These are phyloP conservation scores for Labeo rohita DNA, from an alignment of 2,113 vertebrate species.

Conservation along the genomic window DNA sequence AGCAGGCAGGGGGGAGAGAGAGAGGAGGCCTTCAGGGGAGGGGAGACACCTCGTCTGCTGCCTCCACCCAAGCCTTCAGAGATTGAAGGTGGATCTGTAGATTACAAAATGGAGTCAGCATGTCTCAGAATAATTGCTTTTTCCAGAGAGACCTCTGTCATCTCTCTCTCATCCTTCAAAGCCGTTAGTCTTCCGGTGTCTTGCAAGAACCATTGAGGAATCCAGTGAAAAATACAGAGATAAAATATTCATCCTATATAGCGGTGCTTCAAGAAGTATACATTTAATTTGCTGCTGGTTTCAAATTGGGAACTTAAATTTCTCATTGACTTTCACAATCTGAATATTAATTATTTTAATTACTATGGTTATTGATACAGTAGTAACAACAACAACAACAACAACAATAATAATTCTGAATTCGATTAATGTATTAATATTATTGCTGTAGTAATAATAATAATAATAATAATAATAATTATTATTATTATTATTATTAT, in stretches of 20 bases:
- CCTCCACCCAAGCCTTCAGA: slow-evolving; percentile 50
- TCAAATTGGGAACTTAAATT: not conserved
- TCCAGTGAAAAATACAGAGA: not conserved
- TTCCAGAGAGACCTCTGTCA: slow-evolving; percentile 40
- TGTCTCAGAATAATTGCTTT: slow-evolving; percentile 66
- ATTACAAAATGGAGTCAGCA: slow-evolving; percentile 63
- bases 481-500: not conserved
- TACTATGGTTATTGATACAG: no score
- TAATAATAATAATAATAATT: no score
- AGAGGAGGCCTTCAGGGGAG: slow-evolving; percentile 38
- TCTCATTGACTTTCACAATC: not conserved
- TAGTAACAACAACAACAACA: no score
- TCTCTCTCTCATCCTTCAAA: slow-evolving; percentile 42
- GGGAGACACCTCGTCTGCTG: slow-evolving; percentile 11
- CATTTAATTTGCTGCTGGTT: slow-evolving; percentile 16
- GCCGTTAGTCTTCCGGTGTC: not conserved
- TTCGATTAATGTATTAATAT: no score
- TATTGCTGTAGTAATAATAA: no score
- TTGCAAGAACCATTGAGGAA: not conserved
- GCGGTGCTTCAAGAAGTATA: slow-evolving; percentile 4
- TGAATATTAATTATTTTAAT: no score
- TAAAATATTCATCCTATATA: slow-evolving; percentile 9
- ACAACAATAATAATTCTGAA: no score
- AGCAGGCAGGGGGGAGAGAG: slow-evolving; percentile 45
- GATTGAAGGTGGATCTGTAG: slow-evolving; percentile 64